phyloP scores from a whole-genome alignment of 2,113 vertebrate genomes.

The Miniopterus natalensis region DNA sequence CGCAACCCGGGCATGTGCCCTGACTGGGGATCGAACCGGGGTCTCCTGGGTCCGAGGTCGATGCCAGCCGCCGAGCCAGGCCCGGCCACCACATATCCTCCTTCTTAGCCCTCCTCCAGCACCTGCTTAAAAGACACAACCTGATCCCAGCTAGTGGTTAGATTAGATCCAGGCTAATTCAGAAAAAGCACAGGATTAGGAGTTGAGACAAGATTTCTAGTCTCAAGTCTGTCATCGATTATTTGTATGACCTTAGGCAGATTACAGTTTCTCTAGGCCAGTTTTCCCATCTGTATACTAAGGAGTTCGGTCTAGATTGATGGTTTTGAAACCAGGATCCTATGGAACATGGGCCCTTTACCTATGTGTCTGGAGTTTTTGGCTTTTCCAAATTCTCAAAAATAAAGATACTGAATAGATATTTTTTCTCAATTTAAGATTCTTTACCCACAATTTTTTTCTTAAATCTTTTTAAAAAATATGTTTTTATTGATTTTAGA shows the following conservation, averaged over 20 bases:
- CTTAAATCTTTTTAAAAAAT: background rate
- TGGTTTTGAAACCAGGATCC: constrained; percentile 12
- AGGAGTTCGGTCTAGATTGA: background rate
- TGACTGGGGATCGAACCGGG: no score
- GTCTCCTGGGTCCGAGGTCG: no score
- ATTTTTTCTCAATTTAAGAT: background rate
- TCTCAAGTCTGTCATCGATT: background rate
- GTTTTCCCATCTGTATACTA: background rate
- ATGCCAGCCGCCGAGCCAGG: no score
- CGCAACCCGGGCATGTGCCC: no score
- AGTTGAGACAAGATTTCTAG: background rate
- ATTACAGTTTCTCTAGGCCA: background rate
- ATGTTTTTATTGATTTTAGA: no score
- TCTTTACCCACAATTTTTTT: background rate
- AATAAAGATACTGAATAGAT: background rate
- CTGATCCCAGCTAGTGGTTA: background rate
- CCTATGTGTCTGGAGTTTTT: background rate
- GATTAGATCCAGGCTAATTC: constrained; percentile 32
- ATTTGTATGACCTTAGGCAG: background rate
- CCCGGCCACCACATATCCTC: background rate
- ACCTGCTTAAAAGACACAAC: background rate
- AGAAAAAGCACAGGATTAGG: background rate
- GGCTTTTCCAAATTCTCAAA: constrained; percentile 30
- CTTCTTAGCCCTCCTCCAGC: background rate
- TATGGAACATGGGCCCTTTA: background rate